These are phyloP conservation scores for Amazonetta brasiliensis DNA, from an alignment of 2,797 vertebrate species.

Conservation along the genomic window DNA sequence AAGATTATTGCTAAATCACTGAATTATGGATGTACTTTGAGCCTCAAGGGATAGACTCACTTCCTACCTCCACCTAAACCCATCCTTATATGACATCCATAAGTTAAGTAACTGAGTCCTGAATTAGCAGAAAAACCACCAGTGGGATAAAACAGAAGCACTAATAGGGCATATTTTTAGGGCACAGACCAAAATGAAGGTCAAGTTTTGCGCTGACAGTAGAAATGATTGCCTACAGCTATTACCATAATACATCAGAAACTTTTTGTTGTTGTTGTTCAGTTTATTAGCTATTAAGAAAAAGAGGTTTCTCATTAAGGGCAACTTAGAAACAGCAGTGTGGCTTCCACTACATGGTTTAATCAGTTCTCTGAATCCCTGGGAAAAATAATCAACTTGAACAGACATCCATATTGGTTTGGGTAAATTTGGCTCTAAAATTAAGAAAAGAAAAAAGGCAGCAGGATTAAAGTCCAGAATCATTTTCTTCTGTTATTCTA, in stretches of 20 bases:
- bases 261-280: not conserved
- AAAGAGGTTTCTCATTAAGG: not conserved
- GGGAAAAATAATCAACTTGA: not conserved
- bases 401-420: not conserved
- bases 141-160: not conserved
- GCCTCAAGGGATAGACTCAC: not conserved
- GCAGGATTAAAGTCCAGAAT: not conserved
- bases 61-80: not conserved
- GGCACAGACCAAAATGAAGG: not conserved
- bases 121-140: not conserved
- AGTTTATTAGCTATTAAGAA: not conserved
- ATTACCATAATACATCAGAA: not conserved
- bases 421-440: not conserved
- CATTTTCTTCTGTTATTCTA: not conserved
- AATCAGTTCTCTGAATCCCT: not conserved
- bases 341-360: not conserved
- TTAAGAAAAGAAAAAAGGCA: not conserved
- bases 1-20: not conserved
- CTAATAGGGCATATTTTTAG: not conserved
- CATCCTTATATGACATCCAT: not conserved
- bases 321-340: not conserved
- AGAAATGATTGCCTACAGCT: not conserved
- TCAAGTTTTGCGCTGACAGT: not conserved
- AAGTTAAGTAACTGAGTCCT: not conserved
- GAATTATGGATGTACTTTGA: not conserved